Evolutionary conservation across 2,797 vertebrate species (phyloP), one percentile per base, ranked within the genome.

Genomic region (Tarsius wallacei): DNA sequence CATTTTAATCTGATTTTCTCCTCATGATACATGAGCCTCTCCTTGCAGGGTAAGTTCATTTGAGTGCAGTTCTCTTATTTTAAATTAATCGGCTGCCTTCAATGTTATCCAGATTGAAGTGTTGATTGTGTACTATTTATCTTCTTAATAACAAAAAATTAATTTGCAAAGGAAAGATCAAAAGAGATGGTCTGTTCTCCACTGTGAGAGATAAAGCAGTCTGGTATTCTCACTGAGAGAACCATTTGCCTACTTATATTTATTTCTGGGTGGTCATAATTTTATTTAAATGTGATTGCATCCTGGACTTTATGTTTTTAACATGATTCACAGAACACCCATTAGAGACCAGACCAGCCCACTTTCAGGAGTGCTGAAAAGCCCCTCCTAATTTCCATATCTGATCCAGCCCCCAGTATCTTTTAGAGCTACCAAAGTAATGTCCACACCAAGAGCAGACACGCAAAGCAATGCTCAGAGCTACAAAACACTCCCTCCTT

Each of bases 1-100:
- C 92, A 74, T 78, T 97, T 98, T 96, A 96, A 98, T 98, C 95
- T 92, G 94, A 97, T 98, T 66, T 81, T 97, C 98, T 98, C 93
- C 61, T 49, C 89, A 19, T 97, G 97, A 96, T 97, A 77, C 93
- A 98, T 91, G 90, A 95, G 93, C 87, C 55, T 97, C 82, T 97
- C 80, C 80, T 91, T 95, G 89, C 47, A 94, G 78, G 74, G 5
- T 90, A 93, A 96, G 96, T 98, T 98, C 97, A 81, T 95, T 91
- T 33, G 49, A 96, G 95, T 86, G 36, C 59, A 88, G 57, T 90
- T 55, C 97, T 96, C 97, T 55, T 85, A 91, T 98, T 97, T 98
- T 88, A 97, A 97, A 97, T 76, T 7, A 98, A 98, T 98, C 22
- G 2, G 84, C 76, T 96, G 83, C 81, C 97, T 98, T 97, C 96